Conservation (phyloP, 1,140 invertebrate genomes). For the Ridgeia piscesae region DNA sequence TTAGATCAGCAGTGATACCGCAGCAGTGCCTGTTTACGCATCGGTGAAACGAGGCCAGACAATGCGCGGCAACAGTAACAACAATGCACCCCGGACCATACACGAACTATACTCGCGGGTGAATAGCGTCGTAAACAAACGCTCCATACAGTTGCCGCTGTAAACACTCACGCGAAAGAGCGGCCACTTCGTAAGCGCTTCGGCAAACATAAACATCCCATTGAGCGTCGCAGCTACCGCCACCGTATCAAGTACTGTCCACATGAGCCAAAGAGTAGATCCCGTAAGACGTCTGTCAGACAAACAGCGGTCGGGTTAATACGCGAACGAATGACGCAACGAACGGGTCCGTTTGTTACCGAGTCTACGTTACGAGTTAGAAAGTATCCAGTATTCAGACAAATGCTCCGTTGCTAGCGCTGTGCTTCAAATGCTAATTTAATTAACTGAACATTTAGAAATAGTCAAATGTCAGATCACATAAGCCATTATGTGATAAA, state of each 20-base stretch:
- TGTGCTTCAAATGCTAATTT: no score
- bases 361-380: neutral
- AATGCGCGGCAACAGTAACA: neutral
- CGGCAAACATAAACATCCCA: neutral
- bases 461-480: neutral
- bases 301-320: neutral
- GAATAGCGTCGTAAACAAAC: neutral
- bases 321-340: neutral
- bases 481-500: neutral
- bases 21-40: neutral
- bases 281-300: neutral
- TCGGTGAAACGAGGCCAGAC: neutral
- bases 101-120: neutral
- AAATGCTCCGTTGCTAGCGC: neutral
- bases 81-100: neutral
- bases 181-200: neutral
- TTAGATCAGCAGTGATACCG: neutral
- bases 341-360: neutral
- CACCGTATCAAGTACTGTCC: neutral
- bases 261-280: neutral
- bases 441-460: neutral
- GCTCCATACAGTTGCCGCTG: neutral
- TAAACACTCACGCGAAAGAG: constrained; percentile 4
- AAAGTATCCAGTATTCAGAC: neutral
- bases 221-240: neutral